Evolutionary conservation across 1,140 invertebrate species (phyloP).

Genomic region (Leptinotarsa defecta): DNA sequence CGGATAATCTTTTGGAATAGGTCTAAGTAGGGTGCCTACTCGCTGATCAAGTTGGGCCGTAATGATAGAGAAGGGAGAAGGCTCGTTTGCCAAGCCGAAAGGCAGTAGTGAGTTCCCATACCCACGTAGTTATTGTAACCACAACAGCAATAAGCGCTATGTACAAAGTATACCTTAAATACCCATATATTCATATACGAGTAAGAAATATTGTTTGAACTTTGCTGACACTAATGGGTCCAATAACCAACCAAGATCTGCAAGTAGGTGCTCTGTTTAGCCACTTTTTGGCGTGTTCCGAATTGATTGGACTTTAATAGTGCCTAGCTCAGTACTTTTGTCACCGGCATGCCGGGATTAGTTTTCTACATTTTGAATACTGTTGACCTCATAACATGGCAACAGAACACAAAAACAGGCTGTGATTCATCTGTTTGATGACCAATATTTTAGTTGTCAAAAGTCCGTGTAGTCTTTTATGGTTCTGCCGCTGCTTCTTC

Average conservation of each 20-base stretch:
- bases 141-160: background rate
- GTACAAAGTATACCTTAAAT: background rate
- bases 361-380: conserved; percentile 47
- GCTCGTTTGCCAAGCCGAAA: background rate
- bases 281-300: background rate
- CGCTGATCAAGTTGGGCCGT: background rate
- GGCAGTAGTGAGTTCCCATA: background rate
- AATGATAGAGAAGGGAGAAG: background rate
- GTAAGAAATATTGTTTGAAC: background rate
- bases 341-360: conserved; percentile 37
- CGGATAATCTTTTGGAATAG: background rate
- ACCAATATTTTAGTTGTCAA: conserved; percentile 55
- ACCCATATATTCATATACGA: no score
- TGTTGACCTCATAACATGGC: conserved; percentile 33
- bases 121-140: background rate
- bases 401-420: conserved; percentile 56
- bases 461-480: conserved; percentile 48
- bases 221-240: conserved; percentile 7
- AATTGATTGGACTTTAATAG: conserved; percentile 29
- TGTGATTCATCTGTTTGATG: conserved; percentile 57
- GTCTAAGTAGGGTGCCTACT: no score
- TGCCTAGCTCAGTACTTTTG: conserved; percentile 54
- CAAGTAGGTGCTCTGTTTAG: background rate
- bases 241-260: background rate
- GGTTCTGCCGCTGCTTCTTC: conserved; percentile 40